Evolutionary conservation across 2,888 invertebrate genomes (phyloP).

Genomic region (Agriopis marginaria): DNA sequence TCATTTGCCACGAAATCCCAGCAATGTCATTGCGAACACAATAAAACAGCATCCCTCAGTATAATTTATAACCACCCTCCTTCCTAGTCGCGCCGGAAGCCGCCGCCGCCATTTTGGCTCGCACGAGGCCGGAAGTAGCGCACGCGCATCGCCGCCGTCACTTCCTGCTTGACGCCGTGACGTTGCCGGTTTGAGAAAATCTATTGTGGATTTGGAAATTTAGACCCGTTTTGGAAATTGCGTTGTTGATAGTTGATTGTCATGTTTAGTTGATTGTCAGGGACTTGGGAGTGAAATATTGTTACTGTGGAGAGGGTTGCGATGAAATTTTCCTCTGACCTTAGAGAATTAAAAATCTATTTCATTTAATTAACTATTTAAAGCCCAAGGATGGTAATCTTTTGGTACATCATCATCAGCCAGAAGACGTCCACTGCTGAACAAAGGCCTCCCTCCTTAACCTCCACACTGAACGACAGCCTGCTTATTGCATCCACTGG

Average conservation of each 20-base stretch:
- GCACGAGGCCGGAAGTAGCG: constrained; percentile 83
- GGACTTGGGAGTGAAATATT: constrained; percentile 31
- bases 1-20: constrained; percentile 23
- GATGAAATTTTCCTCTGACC: neutral
- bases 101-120: constrained; percentile 83
- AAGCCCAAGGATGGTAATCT: too few relatives aligned
- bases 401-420: too few relatives aligned
- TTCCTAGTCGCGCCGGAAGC: constrained; percentile 73
- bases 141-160: constrained; percentile 80
- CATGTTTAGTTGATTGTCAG: constrained; percentile 20
- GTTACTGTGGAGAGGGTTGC: constrained; percentile 9
- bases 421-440: too few relatives aligned
- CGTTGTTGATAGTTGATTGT: constrained; percentile 31
- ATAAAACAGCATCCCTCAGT: constrained; percentile 75
- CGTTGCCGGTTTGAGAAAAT: constrained; percentile 73
- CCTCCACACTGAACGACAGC: too few relatives aligned
- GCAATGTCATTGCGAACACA: constrained; percentile 69
- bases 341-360: neutral
- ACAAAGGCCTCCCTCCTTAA: too few relatives aligned
- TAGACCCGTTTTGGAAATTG: constrained; percentile 33
- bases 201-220: constrained; percentile 63
- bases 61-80: constrained; percentile 80
- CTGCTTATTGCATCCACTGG: too few relatives aligned
- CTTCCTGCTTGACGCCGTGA: constrained; percentile 73
- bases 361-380: neutral